Base-by-base conservation (phyloP, 2,113 vertebrate genomes). In the Nannospalax galili region DNA sequence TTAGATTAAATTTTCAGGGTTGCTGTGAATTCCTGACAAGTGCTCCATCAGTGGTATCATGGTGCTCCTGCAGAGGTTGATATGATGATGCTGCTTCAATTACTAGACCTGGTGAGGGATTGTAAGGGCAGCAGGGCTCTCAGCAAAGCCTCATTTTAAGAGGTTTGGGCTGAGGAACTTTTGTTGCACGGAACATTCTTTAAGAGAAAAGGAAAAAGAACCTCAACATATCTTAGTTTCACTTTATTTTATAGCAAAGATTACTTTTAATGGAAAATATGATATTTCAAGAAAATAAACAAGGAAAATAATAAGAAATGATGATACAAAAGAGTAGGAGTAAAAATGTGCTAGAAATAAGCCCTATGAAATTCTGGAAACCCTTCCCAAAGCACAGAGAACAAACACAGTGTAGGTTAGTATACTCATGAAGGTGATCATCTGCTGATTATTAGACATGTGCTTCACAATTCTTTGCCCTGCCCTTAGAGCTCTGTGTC, bases 251-350 rank as follows among this genome's bases (percentile, higher is more conserved):
- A 70, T 82, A 89, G 22, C 86, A 58, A 96, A 11, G 7, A 52
- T 56, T 96, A 0, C 5, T 96, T 86, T 78, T 64, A 92, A 87
- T 82, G n/a, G n/a, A 95, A 65, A 58, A 92, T 48, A 81, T 45
- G 37, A 81, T 84, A 60, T 30, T 58, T 9, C 7, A 92, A 77
- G 37, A 65, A 58, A 96, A 93, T 9, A 74, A 88, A 88, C 45
- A 17, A 91, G 19, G 20, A 17, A 52, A 70, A 42, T 12, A 32
- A 5, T 77, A 69, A 74, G 75, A 95, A 84, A 58, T 72, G 19
- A 28, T 75, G 45, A 67, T 56, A 69, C 1, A 60, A 77, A 90
- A 81, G 10, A 37, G 5, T 28, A 40, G 12, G 24, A 72, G 9
- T 94, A 35, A 84, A 95, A 88, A 35, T 32, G 1, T 14, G 14